Evolutionary conservation across 2,113 vertebrate species (phyloP), one percentile per base, ranked within the genome.

Genomic region (Salminus brasiliensis): DNA sequence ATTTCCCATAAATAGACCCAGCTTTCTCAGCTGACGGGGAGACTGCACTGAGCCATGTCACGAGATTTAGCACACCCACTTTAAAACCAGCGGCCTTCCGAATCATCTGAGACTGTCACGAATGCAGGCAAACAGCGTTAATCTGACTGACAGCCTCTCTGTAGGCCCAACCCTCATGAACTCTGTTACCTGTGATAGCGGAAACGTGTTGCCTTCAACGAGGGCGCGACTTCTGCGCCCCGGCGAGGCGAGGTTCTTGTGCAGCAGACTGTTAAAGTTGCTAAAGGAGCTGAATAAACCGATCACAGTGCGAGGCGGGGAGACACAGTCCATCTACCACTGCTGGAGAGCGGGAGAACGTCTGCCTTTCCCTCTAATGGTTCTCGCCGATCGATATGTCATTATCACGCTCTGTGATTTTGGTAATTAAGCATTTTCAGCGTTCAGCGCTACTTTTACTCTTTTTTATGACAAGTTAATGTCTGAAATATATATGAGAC

Each of bases 61-160:
- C 79, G 69, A 78, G 30, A 72, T 88, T 75, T 72, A 34, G 73
- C 78, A 84, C 87, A 75, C 74, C 63, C 0, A 30, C 25, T 74
- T 68, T 79, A 30, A 79, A 72, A 73, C 60, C 68, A 34, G 34
- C 47, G 67, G 4, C 27, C 27, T 49, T 70, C 2, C 27, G 39
- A 23, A 30, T 62, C 8, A 16, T 2, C 13, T 30, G n/a, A 74
- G 52, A 74, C 13, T 47, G 25, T 69, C 15, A 59, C 53, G 68
- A 43, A 9, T 0, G 21, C 39, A 39, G 23, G 0, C 3, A 39
- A 27, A 47, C 8, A 13, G 49, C 41, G 43, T 27, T 45, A 66
- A 11, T 45, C 10, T 47, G 23, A 45, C 7, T 62, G 9, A 43
- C 7, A 55, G 8, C 11, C 29, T 36, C 5, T 41, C 27, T 71